Base-by-base conservation (phyloP, 2,888 invertebrate species). In the Phaonia tiefii region DNA sequence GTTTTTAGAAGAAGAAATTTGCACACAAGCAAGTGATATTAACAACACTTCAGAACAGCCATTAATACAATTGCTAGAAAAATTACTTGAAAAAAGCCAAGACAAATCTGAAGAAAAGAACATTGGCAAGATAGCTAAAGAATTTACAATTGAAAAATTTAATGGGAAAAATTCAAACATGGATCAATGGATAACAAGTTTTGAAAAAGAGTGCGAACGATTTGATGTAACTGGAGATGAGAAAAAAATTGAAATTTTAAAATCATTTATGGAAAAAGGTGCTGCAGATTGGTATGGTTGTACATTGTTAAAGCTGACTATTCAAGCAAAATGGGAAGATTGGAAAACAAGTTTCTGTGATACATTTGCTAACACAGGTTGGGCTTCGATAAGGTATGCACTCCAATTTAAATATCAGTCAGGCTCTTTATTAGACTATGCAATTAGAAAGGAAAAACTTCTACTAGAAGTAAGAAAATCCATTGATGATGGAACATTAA, bases 351-450 rank as follows among this genome's bases (percentile, higher is more conserved):
- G 75, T 75, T 84, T 85, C 73, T 83, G 83, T 51, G 84, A 85
- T 25, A 86, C 85, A 1, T 87, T 80, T 83, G 85, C 83, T 51
- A 84, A 80, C 71, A 86, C 84, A 84, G 85, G 83, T 2, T 86
- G 85, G 85, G 69, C 84, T n/a, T 72, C 75, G 31, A 78, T 83
- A 1, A 85, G 67, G 81, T 85, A 86, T 82, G 84, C 85, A 7
- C 17, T 85, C 10, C 13, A 54, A 26, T 86, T 75, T 60, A 85
- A 80, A 80, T 86, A 86, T 77, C 60, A 83, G 78, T 58, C 79
- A 20, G 86, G 85, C 22, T 83, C 85, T 46, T 20, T 87, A 20
- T 58, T 86, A 46, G 84, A 86, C 37, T 86, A 78, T 78, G 73
- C 79, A 22, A 80, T 60, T 83, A 79, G 58, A 73, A 79, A 76